Evolutionary conservation across 2,888 invertebrate genomes (phyloP).

Genomic region (Orchesella flavescens): DNA sequence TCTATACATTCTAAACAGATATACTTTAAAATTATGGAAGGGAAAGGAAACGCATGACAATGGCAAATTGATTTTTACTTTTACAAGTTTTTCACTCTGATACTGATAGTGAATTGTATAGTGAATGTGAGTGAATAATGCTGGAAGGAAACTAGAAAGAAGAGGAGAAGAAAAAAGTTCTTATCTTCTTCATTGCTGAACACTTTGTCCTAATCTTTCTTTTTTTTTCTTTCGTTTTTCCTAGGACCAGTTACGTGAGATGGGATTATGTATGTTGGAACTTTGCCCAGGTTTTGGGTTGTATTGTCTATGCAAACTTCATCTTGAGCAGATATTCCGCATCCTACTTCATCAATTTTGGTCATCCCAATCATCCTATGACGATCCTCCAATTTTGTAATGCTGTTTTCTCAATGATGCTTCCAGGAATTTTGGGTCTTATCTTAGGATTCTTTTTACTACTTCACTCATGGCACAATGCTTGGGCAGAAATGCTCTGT

Average conservation of each 20-base stretch:
- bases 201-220: not conserved
- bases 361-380: conserved; percentile 67
- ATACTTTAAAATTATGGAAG: no score
- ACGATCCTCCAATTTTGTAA: conserved; percentile 64
- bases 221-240: not conserved
- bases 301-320: conserved; percentile 87
- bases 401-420: conserved; percentile 80
- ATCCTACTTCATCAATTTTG: conserved; percentile 67
- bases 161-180: no score
- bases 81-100: not conserved
- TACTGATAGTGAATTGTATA: no score
- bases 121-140: no score
- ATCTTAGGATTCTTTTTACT: conserved; percentile 88
- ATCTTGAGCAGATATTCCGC: conserved; percentile 83
- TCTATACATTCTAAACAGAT: no score
- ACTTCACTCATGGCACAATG: conserved; percentile 93
- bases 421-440: conserved; percentile 83
- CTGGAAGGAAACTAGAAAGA: not conserved
- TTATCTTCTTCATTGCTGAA: not conserved
- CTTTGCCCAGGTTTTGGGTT: conserved; percentile 84
- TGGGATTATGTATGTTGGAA: conserved; percentile 84
- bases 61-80: conserved; percentile 48
- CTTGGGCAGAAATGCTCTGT: conserved; percentile 88
- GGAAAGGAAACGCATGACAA: conserved; percentile 19
- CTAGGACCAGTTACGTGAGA: conserved; percentile 81